phyloP scores from a whole-genome alignment of 2,113 vertebrate species.

The Tor tambroides region DNA sequence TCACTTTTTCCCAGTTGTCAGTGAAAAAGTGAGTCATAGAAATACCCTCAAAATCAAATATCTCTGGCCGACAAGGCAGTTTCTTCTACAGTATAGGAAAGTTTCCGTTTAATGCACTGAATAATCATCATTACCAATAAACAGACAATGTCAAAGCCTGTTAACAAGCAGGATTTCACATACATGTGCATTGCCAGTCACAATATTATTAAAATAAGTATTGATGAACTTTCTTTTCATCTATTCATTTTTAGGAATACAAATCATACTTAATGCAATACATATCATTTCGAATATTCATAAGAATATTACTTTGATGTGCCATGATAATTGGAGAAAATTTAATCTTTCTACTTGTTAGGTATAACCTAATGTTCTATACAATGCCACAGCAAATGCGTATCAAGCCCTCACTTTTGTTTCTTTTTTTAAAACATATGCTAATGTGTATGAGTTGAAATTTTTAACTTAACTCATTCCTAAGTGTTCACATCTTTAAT shows the following conservation, averaged over 20 bases:
- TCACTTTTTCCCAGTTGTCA: constrained; percentile 77
- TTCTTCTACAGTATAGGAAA: constrained; percentile 45
- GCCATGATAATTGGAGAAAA: neutral
- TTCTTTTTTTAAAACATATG: neutral
- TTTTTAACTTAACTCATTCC: neutral
- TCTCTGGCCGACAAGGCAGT: constrained; percentile 39
- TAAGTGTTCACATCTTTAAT: neutral
- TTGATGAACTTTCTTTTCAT: neutral
- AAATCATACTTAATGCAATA: neutral
- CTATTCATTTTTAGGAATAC: neutral
- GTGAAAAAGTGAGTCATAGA: constrained; percentile 65
- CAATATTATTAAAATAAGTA: neutral
- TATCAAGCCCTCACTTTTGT: neutral
- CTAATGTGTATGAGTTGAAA: neutral
- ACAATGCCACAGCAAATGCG: neutral
- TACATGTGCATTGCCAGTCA: neutral
- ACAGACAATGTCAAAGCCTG: neutral
- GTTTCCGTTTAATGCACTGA: neutral
- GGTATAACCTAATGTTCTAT: neutral
- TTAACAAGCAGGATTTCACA: neutral
- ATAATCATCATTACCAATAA: neutral
- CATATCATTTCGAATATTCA: neutral
- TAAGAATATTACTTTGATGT: neutral
- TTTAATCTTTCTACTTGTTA: neutral
- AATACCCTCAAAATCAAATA: constrained; percentile 73